Evolutionary conservation across 2,113 vertebrate species (phyloP), one percentile per base, ranked within the genome.

Genomic region (Promerops cafer): DNA sequence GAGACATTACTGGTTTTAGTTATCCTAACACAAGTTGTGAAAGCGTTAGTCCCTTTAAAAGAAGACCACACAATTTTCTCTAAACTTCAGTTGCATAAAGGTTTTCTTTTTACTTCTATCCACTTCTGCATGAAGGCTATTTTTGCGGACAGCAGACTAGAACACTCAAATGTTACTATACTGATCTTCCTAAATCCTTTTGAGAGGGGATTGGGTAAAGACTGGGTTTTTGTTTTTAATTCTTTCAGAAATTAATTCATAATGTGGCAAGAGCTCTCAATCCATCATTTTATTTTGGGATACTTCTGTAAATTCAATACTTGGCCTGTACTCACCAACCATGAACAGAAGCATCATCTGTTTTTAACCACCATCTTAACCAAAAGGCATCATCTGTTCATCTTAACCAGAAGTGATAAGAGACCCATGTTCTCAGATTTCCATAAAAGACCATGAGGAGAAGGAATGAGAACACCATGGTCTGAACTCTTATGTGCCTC

Each of bases 141-240:
- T 56, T 57, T 65, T 69, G 50, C 9, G 4, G 33, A 92, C 22
- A 83, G 57, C 18, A 60, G 23, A 69, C 9, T 39, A 56, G 37
- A 91, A 35, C 4, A 45, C 9, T 33, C 2, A 68, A 24, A 13
- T 37, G 6, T 28, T 56, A 52, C 8, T 37, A 28, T 9, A 85
- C 26, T 33, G 45, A 72, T 14, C 11, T 31, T 65, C 22, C 37
- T 24, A 88, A 90, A 61, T 40, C 11, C 72, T 68, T 81, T 28
- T 1, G 2, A 47, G 17, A 13, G 6, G 3, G 9, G 10, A 60
- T 1, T 42, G 22, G 4, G 23, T 31, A 61, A 20, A 89, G 40
- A 37, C n/a, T 10, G 6, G 6, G 5, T 1, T 45, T 60, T 57
- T 47, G 49, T 16, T 0, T 10, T 69, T 70, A 74, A 24, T 47